Base-by-base conservation (phyloP, 2,888 invertebrate species). In the Clistopyga incitator region DNA sequence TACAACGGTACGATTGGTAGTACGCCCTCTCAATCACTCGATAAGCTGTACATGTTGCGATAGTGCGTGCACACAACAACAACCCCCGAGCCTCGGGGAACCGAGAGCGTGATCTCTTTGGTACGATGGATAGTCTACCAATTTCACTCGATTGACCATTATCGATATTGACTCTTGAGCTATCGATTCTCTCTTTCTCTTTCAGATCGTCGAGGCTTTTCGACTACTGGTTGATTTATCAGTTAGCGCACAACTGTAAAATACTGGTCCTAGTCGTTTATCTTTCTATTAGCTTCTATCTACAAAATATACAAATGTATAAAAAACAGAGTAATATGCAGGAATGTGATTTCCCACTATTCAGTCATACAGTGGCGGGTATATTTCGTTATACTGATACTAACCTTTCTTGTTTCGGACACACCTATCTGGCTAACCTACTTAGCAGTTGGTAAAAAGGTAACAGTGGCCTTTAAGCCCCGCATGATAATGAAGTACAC, bases 121-220 rank as follows among this genome's bases (percentile, higher is more conserved):
- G 34, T 34, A 52, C 56, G 75, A n/a, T 47, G 47, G 47, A 76
- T 54, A 75, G 13, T 47, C 50, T 20, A 59, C 74, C 59, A 59
- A 80, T 80, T 80, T 74, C 67, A 61, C 59, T 68, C 75, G 61
- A 75, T 68, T 67, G 68, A 42, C 59, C 52, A 75, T 75, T 80
- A 80, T 68, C 75, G 68, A 68, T 70, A 68, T 81, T 70, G 75
- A 75, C 64, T 80, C 18, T 75, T 67, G 61, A 74, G 67, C 74
- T 74, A 80, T 67, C 47, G n/a, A 68, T 50, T 61, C 64, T 34
- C 65, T 79, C 67, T 79, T 47, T 56, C 56, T 47, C 13, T 45
- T 38, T 61, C 38, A 20, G 34, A 56, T 65, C 65, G 54, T 34
- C 72, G 68, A 68, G 47, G 45, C 56, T 52, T 38, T 56, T 56